These are phyloP conservation scores for Osmerus eperlanus DNA, from an alignment of 2,113 vertebrate genomes.

Conservation along the genomic window DNA sequence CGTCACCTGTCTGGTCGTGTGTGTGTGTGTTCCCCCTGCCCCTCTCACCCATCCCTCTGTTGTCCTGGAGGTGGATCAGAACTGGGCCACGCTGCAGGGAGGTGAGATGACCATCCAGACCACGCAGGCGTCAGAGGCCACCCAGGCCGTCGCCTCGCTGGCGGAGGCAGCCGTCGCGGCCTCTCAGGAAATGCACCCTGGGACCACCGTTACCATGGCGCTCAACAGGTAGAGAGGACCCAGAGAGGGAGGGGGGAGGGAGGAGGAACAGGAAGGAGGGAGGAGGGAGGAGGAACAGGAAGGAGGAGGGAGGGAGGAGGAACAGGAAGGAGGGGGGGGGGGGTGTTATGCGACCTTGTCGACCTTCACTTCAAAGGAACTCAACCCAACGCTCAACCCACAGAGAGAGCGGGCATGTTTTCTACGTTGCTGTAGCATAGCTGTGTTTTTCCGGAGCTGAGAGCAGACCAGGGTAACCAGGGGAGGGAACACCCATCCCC, in stretches of 20 bases:
- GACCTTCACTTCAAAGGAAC: too few relatives aligned
- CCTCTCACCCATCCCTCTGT: not conserved
- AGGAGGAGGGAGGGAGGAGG: not conserved
- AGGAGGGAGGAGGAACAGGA: not conserved
- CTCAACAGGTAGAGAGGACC: constrained; percentile 84
- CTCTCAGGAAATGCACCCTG: constrained; percentile 91
- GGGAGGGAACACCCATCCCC: not conserved
- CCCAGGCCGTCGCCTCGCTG: constrained; percentile 92
- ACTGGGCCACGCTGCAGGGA: constrained; percentile 93
- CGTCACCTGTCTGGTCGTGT: too few relatives aligned
- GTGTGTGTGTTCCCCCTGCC: too few relatives aligned
- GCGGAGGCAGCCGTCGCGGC: constrained; percentile 94
- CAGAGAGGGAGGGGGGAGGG: not conserved
- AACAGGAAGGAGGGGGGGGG: not conserved
- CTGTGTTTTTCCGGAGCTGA: not conserved
- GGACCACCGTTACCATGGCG: constrained; percentile 96
- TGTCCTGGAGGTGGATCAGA: constrained; percentile 73
- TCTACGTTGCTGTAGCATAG: too few relatives aligned
- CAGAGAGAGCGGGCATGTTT: too few relatives aligned
- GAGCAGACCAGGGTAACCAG: not conserved
- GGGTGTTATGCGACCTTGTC: not conserved
- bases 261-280: not conserved
- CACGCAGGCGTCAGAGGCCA: constrained; percentile 94
- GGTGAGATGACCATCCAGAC: constrained; percentile 99
- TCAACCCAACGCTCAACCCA: too few relatives aligned